Conservation (phyloP, 2,888 invertebrate species). For the Nemurella pictetii region DNA sequence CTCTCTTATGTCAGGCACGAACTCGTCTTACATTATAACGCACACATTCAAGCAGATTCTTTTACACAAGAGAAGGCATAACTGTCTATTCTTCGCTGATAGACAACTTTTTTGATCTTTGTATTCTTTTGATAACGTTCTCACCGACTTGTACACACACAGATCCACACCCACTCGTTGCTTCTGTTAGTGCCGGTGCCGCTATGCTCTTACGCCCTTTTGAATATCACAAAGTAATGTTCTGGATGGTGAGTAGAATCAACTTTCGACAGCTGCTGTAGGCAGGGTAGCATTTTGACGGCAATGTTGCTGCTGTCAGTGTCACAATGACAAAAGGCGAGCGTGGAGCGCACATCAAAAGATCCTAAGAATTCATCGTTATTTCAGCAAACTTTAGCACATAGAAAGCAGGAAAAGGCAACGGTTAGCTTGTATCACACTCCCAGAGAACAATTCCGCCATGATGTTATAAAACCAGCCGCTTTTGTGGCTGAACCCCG, state of each 20-base stretch:
- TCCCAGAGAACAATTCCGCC: not conserved
- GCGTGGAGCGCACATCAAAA: not conserved
- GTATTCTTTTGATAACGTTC: not conserved
- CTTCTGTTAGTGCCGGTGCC: not conserved
- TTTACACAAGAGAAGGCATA: not conserved
- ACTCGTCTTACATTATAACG: not conserved
- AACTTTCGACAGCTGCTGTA: constrained; percentile 1
- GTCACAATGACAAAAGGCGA: not conserved
- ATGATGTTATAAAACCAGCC: not conserved
- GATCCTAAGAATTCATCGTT: not conserved
- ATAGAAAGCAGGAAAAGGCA: not conserved
- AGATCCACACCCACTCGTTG: not conserved
- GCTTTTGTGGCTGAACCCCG: not conserved
- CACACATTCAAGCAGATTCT: not conserved
- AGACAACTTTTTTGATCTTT: not conserved
- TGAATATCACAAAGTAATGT: constrained; percentile 9
- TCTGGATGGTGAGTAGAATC: not conserved
- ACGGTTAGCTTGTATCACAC: not conserved
- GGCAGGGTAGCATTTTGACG: not conserved
- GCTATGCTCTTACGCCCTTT: not conserved
- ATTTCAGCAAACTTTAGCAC: not conserved
- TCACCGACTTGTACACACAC: not conserved
- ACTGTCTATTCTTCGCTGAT: not conserved
- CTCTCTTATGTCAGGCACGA: not conserved
- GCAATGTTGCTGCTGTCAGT: not conserved